phyloP scores from a whole-genome alignment of 2,888 invertebrate species.

The Zonitis immaculata region DNA sequence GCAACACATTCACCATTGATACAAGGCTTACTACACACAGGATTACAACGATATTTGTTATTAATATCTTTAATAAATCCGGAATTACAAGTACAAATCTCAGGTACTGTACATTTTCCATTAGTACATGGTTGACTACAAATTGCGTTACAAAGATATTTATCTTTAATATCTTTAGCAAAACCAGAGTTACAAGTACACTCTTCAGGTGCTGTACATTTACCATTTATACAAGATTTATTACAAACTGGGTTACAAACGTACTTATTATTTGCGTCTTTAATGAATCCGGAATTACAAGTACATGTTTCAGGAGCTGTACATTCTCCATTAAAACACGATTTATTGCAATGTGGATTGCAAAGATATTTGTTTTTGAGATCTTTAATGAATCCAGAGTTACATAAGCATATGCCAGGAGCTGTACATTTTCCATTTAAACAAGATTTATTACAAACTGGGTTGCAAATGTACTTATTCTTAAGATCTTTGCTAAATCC shows the following conservation, averaged over 20 bases:
- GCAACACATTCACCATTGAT: constrained; percentile 27
- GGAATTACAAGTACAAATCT: constrained; percentile 8
- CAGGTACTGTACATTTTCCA: constrained; percentile 31
- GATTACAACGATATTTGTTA: constrained; percentile 24
- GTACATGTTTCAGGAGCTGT: constrained; percentile 22
- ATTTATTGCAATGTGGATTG: constrained; percentile 20
- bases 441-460: constrained; percentile 41
- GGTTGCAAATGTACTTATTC: constrained; percentile 30
- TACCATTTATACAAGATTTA: constrained; percentile 35
- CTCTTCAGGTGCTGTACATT: constrained; percentile 39
- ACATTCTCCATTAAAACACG: constrained; percentile 27
- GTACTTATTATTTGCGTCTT: constrained; percentile 23
- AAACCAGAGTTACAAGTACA: constrained; percentile 54
- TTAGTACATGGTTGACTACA: constrained; percentile 12
- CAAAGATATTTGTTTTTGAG: constrained; percentile 13
- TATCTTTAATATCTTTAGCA: constrained; percentile 41
- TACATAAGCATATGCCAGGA: constrained; percentile 39
- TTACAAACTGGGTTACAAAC: constrained; percentile 27
- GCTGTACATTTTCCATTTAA: constrained; percentile 39
- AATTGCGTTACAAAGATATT: constrained; percentile 12
- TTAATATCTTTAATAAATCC: not conserved
- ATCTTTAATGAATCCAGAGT: constrained; percentile 8
- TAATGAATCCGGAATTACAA: constrained; percentile 33
- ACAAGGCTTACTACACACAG: constrained; percentile 34
- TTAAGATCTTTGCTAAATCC: constrained; percentile 27